Evolutionary conservation across 2,797 vertebrate genomes (phyloP).

Genomic region (Podargus strigoides): DNA sequence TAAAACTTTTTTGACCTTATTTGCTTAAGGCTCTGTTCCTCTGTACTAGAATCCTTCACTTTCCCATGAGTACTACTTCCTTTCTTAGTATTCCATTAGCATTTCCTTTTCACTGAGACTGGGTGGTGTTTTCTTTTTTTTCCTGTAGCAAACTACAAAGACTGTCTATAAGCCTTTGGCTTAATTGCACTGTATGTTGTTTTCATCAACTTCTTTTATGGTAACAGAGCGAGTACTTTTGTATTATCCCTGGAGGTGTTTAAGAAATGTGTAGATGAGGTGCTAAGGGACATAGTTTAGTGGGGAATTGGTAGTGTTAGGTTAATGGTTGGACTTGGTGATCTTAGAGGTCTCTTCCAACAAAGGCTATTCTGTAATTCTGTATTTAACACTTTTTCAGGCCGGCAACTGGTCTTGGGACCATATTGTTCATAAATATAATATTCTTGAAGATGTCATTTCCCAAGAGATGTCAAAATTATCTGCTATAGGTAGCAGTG

Average conservation of each 20-base stretch:
- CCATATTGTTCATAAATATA: neutral
- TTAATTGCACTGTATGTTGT: neutral
- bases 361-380: too few species aligned
- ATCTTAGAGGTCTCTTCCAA: too few species aligned
- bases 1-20: neutral
- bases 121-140: neutral
- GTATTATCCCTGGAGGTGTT: too few species aligned
- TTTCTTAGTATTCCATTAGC: neutral
- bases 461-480: neutral
- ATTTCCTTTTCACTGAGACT: neutral
- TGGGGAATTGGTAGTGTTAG: too few species aligned
- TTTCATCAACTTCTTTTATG: neutral
- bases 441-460: neutral
- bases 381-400: too few species aligned
- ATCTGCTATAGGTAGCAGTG: neutral
- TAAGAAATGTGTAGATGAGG: too few species aligned
- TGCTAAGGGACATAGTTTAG: too few species aligned
- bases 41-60: neutral
- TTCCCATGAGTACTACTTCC: rapidly evolving
- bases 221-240: neutral
- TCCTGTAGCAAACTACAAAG: neutral
- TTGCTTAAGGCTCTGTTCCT: neutral
- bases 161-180: neutral
- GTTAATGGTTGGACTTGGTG: too few species aligned
- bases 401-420: too few species aligned